phyloP scores from a whole-genome alignment of 2,888 invertebrate species.

The Portevinia maculata region DNA sequence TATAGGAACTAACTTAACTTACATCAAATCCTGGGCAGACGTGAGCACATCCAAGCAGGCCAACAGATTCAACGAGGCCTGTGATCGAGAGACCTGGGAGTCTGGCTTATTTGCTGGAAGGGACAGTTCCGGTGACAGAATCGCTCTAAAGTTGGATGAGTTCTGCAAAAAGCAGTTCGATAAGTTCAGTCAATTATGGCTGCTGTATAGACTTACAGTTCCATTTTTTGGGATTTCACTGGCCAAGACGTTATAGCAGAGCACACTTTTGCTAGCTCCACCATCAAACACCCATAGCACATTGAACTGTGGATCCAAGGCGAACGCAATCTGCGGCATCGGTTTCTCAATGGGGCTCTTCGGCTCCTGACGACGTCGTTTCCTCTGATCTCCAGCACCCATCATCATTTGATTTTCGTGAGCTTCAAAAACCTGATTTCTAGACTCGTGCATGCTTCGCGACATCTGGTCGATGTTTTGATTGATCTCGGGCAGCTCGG shows the following conservation, averaged over 20 bases:
- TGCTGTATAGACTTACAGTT: constrained; percentile 77
- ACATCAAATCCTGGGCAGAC: constrained; percentile 89
- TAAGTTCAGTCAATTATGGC: background rate
- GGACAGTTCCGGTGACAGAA: constrained; percentile 91
- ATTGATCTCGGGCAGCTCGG: constrained; percentile 80
- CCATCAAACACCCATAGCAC: constrained; percentile 96
- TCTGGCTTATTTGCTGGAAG: constrained; percentile 87
- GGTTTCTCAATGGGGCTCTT: constrained; percentile 77
- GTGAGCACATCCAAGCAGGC: constrained; percentile 95
- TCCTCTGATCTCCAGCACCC: constrained; percentile 73
- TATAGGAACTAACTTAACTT: constrained; percentile 67
- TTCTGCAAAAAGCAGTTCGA: constrained; percentile 77
- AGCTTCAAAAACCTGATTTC: constrained; percentile 82
- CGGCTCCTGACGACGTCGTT: constrained; percentile 76
- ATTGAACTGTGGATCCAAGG: constrained; percentile 94
- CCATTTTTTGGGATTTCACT: constrained; percentile 85
- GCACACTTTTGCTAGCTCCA: constrained; percentile 83
- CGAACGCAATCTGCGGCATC: constrained; percentile 81
- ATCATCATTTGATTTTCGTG: constrained; percentile 78
- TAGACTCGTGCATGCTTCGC: constrained; percentile 82
- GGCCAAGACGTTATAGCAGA: constrained; percentile 93
- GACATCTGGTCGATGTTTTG: constrained; percentile 82
- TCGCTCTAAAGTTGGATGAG: constrained; percentile 83
- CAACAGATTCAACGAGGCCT: constrained; percentile 94
- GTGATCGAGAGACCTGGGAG: constrained; percentile 90